A percentile compares a stretch with the other conserved stretches of the same genome.
Evolutionary conservation across 2,797 vertebrate species (phyloP).

Genomic region (Leptoclinus maculatus): DNA sequence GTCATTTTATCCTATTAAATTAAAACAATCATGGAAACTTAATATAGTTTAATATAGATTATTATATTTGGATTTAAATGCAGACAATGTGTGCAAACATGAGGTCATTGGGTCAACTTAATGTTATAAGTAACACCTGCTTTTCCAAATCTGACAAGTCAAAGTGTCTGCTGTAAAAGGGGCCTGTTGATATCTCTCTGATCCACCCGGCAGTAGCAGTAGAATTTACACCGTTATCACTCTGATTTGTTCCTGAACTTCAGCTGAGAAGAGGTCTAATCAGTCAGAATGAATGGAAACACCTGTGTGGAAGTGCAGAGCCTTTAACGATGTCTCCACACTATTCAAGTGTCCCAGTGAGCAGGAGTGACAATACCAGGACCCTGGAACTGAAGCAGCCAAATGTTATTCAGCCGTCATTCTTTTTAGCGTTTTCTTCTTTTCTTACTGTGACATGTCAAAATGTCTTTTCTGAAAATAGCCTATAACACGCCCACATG

Average conservation of each 20-base stretch:
- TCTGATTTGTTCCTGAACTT: too few relatives aligned
- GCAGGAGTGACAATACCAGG: background rate
- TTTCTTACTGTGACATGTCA: background rate
- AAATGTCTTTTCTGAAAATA: background rate
- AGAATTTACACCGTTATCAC: too few relatives aligned
- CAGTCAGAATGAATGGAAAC: too few relatives aligned
- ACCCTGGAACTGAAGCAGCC: background rate
- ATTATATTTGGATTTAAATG: background rate
- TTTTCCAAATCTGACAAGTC: too few relatives aligned
- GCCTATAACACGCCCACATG: background rate
- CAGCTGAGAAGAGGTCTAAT: too few relatives aligned
- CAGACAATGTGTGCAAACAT: background rate
- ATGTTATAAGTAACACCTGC: too few relatives aligned
- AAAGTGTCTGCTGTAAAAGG: too few relatives aligned
- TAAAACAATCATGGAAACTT: background rate
- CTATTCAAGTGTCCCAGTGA: background rate
- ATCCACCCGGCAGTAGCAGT: too few relatives aligned
- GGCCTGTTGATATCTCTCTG: too few relatives aligned
- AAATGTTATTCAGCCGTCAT: background rate
- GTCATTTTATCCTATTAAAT: background rate
- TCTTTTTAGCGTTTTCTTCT: background rate
- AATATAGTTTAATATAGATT: background rate
- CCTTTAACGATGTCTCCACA: background rate
- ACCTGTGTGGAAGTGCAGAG: too few relatives aligned
- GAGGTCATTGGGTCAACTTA: background rate